Percentiles rank a stretch among this genome's conserved stretches.
Conservation (phyloP, 2,888 invertebrate genomes). For the Sphecodes monilicornis region DNA sequence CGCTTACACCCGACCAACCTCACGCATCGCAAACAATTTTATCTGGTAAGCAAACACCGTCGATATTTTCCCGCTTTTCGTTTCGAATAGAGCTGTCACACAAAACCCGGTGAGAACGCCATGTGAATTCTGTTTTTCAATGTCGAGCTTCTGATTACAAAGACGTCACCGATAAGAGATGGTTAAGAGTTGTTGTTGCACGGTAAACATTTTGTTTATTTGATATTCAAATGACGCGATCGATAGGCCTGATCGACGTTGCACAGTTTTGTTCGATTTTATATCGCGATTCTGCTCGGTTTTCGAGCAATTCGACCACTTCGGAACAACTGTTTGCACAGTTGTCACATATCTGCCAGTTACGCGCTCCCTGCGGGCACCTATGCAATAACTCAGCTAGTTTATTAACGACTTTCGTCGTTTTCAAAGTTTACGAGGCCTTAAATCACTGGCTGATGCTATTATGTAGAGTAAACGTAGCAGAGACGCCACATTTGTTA, state of each 20-base stretch:
- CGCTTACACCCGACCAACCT: constrained; percentile 28
- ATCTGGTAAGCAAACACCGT: constrained; percentile 58
- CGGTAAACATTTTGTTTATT: not conserved
- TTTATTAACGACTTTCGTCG: not conserved
- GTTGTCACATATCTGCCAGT: constrained; percentile 22
- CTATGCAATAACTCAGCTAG: not conserved
- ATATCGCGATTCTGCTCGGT: not conserved
- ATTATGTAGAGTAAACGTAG: not conserved
- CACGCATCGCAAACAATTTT: constrained; percentile 61
- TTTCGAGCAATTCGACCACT: not conserved
- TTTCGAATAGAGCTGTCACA: not conserved
- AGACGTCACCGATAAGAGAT: not conserved
- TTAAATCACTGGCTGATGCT: not conserved
- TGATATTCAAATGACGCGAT: not conserved
- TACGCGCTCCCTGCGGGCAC: not conserved
- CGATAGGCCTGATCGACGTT: not conserved
- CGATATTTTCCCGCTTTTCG: not conserved
- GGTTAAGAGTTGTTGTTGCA: not conserved
- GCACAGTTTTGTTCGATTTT: not conserved
- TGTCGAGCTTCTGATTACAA: not conserved
- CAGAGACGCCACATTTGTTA: too few species aligned
- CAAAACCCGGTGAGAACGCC: not conserved
- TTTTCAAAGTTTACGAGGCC: not conserved
- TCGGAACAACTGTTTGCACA: constrained; percentile 4
- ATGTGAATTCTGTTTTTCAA: not conserved